These are phyloP conservation scores for Leuctra nigra DNA, from an alignment of 2,888 invertebrate species.

Conservation along the genomic window DNA sequence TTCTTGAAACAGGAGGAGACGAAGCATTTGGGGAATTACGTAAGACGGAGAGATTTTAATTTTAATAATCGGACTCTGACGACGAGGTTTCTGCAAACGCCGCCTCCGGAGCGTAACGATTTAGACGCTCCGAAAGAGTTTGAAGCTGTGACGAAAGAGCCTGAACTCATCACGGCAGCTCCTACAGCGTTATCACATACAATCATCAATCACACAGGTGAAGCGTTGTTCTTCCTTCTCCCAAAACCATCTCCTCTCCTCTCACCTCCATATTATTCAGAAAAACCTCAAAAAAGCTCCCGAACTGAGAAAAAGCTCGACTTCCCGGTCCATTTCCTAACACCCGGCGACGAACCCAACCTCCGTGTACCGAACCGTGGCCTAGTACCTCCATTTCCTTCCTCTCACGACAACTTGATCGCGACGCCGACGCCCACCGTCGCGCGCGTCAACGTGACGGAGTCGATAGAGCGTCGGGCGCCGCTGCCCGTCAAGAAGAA, in stretches of 20 bases:
- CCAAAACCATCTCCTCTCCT: neutral
- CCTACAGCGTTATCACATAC: no score
- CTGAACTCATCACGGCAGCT: neutral
- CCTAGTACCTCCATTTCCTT: constrained; percentile 1
- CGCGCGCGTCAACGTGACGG: neutral
- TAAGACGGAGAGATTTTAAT: constrained; percentile 5
- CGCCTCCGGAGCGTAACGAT: neutral
- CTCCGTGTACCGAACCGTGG: constrained; percentile 4
- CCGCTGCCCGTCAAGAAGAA: neutral
- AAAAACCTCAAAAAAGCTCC: neutral
- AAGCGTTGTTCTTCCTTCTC: neutral
- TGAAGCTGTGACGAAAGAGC: neutral
- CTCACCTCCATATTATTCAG: neutral
- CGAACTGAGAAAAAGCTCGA: neutral
- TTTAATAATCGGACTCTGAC: constrained; percentile 9
- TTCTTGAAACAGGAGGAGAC: constrained; percentile 17
- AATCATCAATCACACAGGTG: neutral
- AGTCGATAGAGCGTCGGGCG: neutral
- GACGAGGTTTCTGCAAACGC: constrained; percentile 9
- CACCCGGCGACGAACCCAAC: neutral
- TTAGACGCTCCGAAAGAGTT: neutral
- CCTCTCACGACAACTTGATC: neutral
- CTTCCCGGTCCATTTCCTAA: neutral
- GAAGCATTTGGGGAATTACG: constrained; percentile 2
- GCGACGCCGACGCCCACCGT: neutral